Evolutionary conservation across 2,797 vertebrate genomes (phyloP), one percentile per base, ranked within the genome.

Genomic region (Sebastes oblongus): DNA sequence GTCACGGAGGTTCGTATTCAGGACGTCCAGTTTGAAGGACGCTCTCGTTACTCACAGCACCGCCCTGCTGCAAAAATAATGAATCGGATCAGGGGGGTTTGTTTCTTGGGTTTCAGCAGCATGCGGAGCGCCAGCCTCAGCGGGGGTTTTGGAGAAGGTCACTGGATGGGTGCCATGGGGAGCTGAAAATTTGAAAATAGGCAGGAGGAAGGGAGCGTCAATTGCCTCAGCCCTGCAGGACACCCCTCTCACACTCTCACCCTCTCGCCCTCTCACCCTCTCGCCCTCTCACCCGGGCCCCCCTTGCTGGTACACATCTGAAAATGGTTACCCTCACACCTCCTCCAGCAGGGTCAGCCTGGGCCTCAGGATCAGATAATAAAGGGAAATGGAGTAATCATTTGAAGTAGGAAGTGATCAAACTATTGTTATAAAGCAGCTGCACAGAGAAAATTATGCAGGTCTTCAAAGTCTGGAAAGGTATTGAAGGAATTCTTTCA

Each of bases 321-420:
- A 94, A 93, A 94, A 72, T 77, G 61, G 86, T 96, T 96, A 94
- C 85, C 84, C 92, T 95, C 93, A 92, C 94, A 94, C 93, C 92
- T 94, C 88, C 86, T 73, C 72, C 82, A 80, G 85, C 86, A 74
- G 91, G 95, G 94, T 95, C 92, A 91, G 82, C 74, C 77, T 46
- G 29, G 77, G 81, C 87, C 83, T 79, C 78, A 85, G 86, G 89
- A 93, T 94, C 92, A 88, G 85, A 92, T 93, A 92, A 93, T 95
- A 92, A 93, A 94, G 90, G 93, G 89, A 95, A 95, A 92, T 91
- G 77, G 89, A 90, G 91, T 78, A 92, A 90, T 93, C 86, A 93
- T 94, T 94, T 93, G 91, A 94, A 91, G 89, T 92, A 27, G 34
- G 42, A 66, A 80, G 46, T 80, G 89, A 86, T 87, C 83, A 90